Evolutionary conservation across 2,797 vertebrate species (phyloP), one percentile per base, ranked within the genome.

Genomic region (Amniataba percoides): DNA sequence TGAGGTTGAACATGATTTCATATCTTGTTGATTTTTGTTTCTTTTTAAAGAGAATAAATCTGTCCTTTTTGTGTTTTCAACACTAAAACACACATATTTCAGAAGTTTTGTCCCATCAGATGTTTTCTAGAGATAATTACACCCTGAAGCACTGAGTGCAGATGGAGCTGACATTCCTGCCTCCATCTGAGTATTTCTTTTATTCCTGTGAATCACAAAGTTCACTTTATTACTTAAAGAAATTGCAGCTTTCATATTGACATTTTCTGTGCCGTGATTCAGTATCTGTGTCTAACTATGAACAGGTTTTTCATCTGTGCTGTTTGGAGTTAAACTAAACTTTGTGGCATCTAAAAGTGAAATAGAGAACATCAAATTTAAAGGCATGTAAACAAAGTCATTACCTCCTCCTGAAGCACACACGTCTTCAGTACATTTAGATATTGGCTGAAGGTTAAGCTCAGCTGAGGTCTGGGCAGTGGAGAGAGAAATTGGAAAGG

Each of bases 401-500:
- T 52, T 34, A 25, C 40, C 52, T 57, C 56, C 63, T 65, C n/a
- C 42, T 56, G n/a, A 62, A 55, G 65, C 60, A 40, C 15, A 12
- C 45, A 21, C 7, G 27, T 52, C 61, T 82, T 57, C 46, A 66
- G 36, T 63, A 36, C 51, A 21, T 77, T 53, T 27, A 23, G 12
- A 27, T 31, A n/a, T 40, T 73, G 71, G 63, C 67, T 62, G 59
- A 78, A 72, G 39, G 39, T 46, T 1, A 42, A 62, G 71, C 49
- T 59, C 40, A 23, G 69, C 71, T 83, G 72, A 79, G 55, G 73
- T 66, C 16, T 0, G 61, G 5, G 4, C 31, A 64, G 23, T 21
- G 42, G 61, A 71, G 42, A 27, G 45, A 57, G 53, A 65, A 69
- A 63, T 70, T 64, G 84, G 69, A 65, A 62, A 74, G 36, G 66